Base-by-base conservation (phyloP, 1,140 invertebrate species). In the Tetramorium parvispinum region DNA sequence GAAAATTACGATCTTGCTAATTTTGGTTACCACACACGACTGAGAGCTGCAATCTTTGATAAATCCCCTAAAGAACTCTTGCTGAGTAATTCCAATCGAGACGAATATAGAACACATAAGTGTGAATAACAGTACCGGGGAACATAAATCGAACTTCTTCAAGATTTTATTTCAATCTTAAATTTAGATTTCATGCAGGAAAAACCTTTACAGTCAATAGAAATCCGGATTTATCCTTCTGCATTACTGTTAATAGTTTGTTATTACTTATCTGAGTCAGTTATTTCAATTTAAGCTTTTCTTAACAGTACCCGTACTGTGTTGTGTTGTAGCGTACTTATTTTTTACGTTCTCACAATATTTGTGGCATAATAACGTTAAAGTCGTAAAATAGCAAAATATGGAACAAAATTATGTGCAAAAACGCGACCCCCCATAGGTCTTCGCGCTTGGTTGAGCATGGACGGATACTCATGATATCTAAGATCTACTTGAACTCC, bases 401-500 rank as follows among this genome's bases (percentile, higher is more conserved):
- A 46, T 57, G 79, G 11, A 57, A 57, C 16, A 55, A 81, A 55
- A 32, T 43, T 71, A 32, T 57, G 16, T 16, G 79, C 18, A 59
- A 71, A 82, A 82, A 71, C 51, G 16, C 21, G 27, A 82, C 10
- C 18, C 18, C 43, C 21, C 18, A 46, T 13, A 37, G 18, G 24
- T 70, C 40, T 73, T 59, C 68, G 66, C 18, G 66, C 66, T 46
- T 11, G 79, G 24, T 59, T 73, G 40, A 82, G 18, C 53, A 59
- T 59, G 18, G 24, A 73, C 11, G 40, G 68, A 46, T 59, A 61
- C 7, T 24, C 11, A 32, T 68, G 13, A 53, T 51, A 59, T 61
- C 79, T 57, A 37, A 49, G 40, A 82, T 46, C 65, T 79, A 24
- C 24, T 57, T 82, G 24, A 82, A 59, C 40, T 59, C 53, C 13